These are phyloP conservation scores for human DNA, from an alignment of 2,113 vertebrate genomes.

Conservation along the genomic window GRCh38 chr2:48801501-48802000, in stretches of 20 bases:
- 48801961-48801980: neutral
- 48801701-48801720: neutral
- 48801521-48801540: neutral
- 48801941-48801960: neutral
- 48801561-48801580: neutral
- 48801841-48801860: neutral
- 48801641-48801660: neutral
- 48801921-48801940: neutral
- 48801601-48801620: too few relatives aligned
- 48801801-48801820: neutral
- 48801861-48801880: neutral
- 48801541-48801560: neutral
- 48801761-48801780: neutral
- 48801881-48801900: neutral
- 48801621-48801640: neutral
- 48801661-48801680: neutral
- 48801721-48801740: neutral
- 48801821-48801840: neutral
- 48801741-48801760: neutral
- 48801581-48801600: neutral
- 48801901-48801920: neutral
- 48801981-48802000: neutral
- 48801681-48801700: neutral
- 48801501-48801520: neutral
- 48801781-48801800: neutral